These are phyloP conservation scores for Poeciliopsis paucimaculata DNA, from an alignment of 2,797 vertebrate genomes.

Conservation along the genomic window DNA sequence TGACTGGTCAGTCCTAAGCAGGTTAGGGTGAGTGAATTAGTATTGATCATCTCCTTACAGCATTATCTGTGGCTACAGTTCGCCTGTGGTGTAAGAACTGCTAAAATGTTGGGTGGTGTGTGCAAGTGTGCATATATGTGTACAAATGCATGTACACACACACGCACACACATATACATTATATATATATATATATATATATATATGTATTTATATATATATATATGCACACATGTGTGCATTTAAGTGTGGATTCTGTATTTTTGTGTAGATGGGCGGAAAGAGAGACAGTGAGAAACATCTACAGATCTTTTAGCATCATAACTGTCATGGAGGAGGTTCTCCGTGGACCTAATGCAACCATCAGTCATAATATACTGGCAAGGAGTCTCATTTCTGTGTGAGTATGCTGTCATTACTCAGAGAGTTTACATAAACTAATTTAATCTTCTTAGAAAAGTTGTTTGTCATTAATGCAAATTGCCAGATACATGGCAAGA, in stretches of 20 bases:
- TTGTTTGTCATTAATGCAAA: conserved; percentile 29
- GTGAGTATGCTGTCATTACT: conserved; percentile 41
- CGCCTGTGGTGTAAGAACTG: conserved; percentile 59
- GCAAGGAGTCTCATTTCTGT: conserved; percentile 29
- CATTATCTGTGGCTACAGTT: conserved; percentile 86
- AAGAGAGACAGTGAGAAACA: neutral
- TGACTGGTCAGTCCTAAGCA: conserved; percentile 91
- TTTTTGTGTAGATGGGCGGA: neutral
- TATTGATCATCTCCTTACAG: conserved; percentile 91
- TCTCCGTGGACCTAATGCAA: conserved; percentile 63
- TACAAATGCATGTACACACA: neutral
- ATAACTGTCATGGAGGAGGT: conserved; percentile 67
- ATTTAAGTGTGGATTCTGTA: neutral
- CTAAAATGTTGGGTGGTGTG: conserved; percentile 27
- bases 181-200: neutral
- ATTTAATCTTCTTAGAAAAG: conserved; percentile 39
- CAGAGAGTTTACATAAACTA: conserved; percentile 26
- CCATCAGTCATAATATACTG: conserved; percentile 62
- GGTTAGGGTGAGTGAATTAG: conserved; percentile 95
- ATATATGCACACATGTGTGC: neutral
- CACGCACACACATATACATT: neutral
- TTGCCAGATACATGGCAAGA: conserved; percentile 8
- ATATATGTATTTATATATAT: no score
- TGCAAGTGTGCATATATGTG: neutral
- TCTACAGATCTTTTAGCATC: conserved; percentile 63